A percentile compares a stretch with the other conserved stretches of the same genome.
These are phyloP conservation scores for Notothenia rossii DNA, from an alignment of 2,113 vertebrate species.

Conservation along the genomic window DNA sequence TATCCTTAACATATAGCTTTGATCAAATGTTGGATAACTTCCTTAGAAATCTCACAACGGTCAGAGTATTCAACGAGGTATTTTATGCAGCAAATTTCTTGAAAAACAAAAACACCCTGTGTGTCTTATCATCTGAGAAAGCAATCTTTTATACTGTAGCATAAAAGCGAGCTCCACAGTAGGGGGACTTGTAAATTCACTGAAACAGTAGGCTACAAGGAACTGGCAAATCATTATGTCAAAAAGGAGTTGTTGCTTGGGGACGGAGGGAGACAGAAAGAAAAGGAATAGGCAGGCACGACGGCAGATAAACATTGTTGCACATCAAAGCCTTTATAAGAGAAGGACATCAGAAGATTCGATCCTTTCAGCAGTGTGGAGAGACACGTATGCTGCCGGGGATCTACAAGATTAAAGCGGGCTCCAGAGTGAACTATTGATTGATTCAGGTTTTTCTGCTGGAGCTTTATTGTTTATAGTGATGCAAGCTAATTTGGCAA, in stretches of 20 bases:
- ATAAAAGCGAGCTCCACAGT: conserved; percentile 44
- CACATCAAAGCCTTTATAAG: conserved; percentile 56
- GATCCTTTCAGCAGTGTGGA: conserved; percentile 43
- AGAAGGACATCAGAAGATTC: conserved; percentile 38
- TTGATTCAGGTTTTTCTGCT: conserved; percentile 30
- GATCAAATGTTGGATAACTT: background rate
- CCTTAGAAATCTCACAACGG: background rate
- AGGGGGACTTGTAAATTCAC: conserved; percentile 60
- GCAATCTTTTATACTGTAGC: conserved; percentile 9
- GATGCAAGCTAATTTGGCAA: conserved; percentile 27
- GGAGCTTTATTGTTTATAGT: conserved; percentile 20
- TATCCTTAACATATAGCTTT: conserved; percentile 28
- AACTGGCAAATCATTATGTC: conserved; percentile 73
- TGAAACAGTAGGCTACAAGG: conserved; percentile 38
- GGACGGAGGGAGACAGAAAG: conserved; percentile 29
- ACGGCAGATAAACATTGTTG: conserved; percentile 55
- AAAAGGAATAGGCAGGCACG: conserved; percentile 1
- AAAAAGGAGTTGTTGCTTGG: conserved; percentile 58
- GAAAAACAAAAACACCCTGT: background rate
- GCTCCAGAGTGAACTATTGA: conserved; percentile 54
- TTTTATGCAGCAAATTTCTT: background rate
- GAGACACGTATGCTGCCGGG: conserved; percentile 16
- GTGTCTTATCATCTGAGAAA: conserved; percentile 17
- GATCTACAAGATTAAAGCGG: conserved; percentile 69
- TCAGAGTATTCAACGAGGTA: background rate